Conservation (phyloP, 1,140 invertebrate species). For the Halesus radiatus region DNA sequence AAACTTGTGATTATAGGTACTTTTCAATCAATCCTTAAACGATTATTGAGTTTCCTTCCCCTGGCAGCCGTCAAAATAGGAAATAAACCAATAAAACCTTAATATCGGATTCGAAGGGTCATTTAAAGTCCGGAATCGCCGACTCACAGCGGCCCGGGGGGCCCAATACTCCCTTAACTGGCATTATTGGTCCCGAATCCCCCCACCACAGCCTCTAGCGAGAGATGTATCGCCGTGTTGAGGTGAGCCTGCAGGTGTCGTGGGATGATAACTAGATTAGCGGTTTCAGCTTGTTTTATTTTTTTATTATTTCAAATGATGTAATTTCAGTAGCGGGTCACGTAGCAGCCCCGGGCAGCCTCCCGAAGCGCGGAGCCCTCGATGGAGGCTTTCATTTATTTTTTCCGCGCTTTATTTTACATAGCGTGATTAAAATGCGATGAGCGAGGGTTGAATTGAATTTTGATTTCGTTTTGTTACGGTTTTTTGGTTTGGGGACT, state of each 20-base stretch:
- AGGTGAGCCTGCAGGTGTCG: not conserved
- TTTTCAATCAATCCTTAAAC: conserved; percentile 21
- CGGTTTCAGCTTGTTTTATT: not conserved
- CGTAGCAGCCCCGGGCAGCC: not conserved
- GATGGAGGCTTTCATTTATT: not conserved
- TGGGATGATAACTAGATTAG: conserved; percentile 5
- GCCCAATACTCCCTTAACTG: conserved; percentile 1
- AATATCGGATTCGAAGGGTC: conserved; percentile 23
- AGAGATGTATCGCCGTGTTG: conserved; percentile 6
- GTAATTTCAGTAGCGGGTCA: conserved; percentile 7
- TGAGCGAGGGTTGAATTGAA: conserved; percentile 30
- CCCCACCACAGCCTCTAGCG: not conserved
- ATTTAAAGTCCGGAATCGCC: conserved; percentile 20
- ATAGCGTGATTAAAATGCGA: conserved; percentile 31
- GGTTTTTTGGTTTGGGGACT: not conserved
- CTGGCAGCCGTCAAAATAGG: conserved; percentile 14
- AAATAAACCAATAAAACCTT: conserved; percentile 40
- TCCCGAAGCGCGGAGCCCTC: not conserved
- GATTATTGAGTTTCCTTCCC: conserved; percentile 22
- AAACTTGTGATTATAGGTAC: not conserved
- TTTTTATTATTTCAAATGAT: not conserved
- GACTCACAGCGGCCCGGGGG: not conserved
- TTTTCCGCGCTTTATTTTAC: not conserved
- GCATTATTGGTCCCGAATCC: not conserved
- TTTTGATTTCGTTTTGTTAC: conserved; percentile 32